Percentiles rank a stretch among this genome's conserved stretches.
phyloP scores from a whole-genome alignment of 1,140 invertebrate species.

The Dreissena polymorpha region DNA sequence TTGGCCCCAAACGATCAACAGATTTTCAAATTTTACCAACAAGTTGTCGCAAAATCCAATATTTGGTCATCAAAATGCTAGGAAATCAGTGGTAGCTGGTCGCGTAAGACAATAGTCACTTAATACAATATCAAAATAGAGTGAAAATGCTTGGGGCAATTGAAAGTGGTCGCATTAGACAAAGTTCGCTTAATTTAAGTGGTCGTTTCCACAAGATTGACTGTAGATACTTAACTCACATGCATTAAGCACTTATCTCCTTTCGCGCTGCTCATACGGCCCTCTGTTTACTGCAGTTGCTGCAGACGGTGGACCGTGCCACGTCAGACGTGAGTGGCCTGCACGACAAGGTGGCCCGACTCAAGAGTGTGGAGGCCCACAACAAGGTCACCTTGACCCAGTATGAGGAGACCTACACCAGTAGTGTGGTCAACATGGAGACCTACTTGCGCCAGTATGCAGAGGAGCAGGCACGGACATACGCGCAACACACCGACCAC shows the following conservation, averaged over 20 bases:
- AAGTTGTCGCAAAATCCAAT: no score
- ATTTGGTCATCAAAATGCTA: no score
- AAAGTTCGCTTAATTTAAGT: no score
- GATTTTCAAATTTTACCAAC: no score
- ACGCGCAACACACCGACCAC: slow-evolving; percentile 35
- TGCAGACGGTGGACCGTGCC: slow-evolving; percentile 85
- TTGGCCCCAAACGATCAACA: no score
- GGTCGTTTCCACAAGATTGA: neutral
- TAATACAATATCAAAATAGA: no score
- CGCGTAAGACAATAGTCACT: no score
- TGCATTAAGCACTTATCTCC: neutral
- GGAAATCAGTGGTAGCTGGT: no score
- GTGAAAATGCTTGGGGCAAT: no score
- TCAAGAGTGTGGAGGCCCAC: slow-evolving; percentile 80
- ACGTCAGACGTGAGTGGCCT: slow-evolving; percentile 84
- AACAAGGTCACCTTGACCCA: slow-evolving; percentile 67
- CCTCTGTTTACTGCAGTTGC: slow-evolving; percentile 77
- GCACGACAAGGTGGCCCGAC: slow-evolving; percentile 85
- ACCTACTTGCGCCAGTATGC: slow-evolving; percentile 51
- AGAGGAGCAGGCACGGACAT: slow-evolving; percentile 42
- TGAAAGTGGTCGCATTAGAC: no score
- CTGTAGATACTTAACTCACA: neutral
- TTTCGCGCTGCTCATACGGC: neutral
- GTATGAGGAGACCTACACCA: slow-evolving; percentile 65
- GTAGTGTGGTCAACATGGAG: slow-evolving; percentile 55